phyloP scores from a whole-genome alignment of 1,140 invertebrate genomes.

The Drosophila pandora region DNA sequence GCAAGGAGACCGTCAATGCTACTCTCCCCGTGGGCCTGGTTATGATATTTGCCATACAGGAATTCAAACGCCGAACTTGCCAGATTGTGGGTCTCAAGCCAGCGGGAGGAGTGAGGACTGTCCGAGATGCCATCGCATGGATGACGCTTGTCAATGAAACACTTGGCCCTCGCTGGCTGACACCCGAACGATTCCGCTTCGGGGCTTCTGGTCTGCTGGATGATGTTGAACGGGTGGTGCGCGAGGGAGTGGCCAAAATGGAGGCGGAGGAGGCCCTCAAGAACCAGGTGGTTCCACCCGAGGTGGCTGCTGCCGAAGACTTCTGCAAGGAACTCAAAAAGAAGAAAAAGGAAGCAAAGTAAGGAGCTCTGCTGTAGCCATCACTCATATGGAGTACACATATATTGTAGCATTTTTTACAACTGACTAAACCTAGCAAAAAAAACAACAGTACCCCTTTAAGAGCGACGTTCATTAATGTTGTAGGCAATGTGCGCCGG shows the following conservation, averaged over 20 bases:
- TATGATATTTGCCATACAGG: constrained; percentile 96
- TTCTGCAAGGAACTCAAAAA: constrained; percentile 51
- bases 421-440: constrained; percentile 65
- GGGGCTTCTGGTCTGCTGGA: constrained; percentile 96
- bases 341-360: constrained; percentile 18
- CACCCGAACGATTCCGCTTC: constrained; percentile 93
- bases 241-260: constrained; percentile 46
- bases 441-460: constrained; percentile 13
- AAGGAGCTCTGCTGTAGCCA: constrained; percentile 10
- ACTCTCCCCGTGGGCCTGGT: constrained; percentile 95
- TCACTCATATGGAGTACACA: constrained; percentile 32
- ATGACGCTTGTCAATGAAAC: constrained; percentile 93
- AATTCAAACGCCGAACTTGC: constrained; percentile 90
- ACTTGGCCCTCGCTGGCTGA: constrained; percentile 94
- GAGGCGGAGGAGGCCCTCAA: constrained; percentile 30
- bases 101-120: constrained; percentile 97
- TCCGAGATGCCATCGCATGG: constrained; percentile 94
- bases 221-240: constrained; percentile 86
- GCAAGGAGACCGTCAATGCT: constrained; percentile 98
- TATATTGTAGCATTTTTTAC: constrained; percentile 63
- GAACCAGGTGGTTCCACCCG: neutral
- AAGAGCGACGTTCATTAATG: constrained; percentile 31
- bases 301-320: constrained; percentile 11
- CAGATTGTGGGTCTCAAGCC: constrained; percentile 97
- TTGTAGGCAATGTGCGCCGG: constrained; percentile 59